These are phyloP conservation scores for Diarsia mendica DNA, from an alignment of 2,888 invertebrate genomes.

Conservation along the genomic window DNA sequence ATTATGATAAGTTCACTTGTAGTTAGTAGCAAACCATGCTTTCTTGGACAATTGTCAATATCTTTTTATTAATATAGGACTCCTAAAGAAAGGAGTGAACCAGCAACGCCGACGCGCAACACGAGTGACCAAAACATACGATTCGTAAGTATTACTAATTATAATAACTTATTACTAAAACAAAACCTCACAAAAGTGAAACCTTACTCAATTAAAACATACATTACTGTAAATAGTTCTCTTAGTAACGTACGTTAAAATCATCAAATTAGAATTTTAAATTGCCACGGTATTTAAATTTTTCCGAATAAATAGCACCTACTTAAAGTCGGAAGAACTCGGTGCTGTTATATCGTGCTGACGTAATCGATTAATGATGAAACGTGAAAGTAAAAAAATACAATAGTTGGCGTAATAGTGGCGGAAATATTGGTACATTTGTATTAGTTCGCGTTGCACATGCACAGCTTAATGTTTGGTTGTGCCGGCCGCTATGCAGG, in stretches of 20 bases:
- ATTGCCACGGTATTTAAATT: conserved; percentile 51
- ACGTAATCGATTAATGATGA: conserved; percentile 32
- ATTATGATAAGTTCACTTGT: conserved; percentile 16
- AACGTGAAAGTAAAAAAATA: conserved; percentile 27
- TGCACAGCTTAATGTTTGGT: conserved; percentile 42
- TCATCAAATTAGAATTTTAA: conserved; percentile 38
- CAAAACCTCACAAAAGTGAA: not conserved
- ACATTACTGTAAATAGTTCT: conserved; percentile 3
- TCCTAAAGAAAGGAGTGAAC: conserved; percentile 60
- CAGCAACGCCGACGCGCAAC: conserved; percentile 54
- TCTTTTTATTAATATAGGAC: conserved; percentile 42
- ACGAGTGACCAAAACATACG: conserved; percentile 62
- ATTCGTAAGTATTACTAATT: conserved; percentile 64
- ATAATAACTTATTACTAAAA: not conserved
- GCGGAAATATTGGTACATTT: conserved; percentile 24
- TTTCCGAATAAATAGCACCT: conserved; percentile 35
- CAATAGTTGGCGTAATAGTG: conserved; percentile 23
- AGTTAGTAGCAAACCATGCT: conserved; percentile 4
- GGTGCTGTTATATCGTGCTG: conserved; percentile 33
- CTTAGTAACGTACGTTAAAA: conserved; percentile 14
- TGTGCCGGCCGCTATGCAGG: conserved; percentile 59
- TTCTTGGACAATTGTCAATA: not conserved
- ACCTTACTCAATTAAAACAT: not conserved
- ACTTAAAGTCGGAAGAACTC: conserved; percentile 20
- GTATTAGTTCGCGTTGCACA: conserved; percentile 32